Conservation (phyloP, 1,140 invertebrate genomes). For the Palaemon carinicauda region DNA sequence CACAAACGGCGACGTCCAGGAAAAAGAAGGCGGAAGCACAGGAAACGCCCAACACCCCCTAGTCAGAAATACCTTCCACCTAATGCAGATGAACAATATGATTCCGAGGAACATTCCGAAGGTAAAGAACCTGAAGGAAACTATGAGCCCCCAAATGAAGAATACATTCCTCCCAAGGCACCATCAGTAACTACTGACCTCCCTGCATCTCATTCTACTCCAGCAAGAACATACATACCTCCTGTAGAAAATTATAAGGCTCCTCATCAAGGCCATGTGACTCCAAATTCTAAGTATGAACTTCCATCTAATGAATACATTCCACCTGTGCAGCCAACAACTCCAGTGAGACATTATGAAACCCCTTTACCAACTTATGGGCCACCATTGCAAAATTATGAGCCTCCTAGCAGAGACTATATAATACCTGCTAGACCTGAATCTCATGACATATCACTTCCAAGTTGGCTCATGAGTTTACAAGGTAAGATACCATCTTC, state of each 20-base stretch:
- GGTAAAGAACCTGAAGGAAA: background rate
- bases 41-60: background rate
- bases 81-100: background rate
- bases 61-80: background rate
- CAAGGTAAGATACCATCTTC: background rate
- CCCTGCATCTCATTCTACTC: background rate
- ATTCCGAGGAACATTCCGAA: background rate
- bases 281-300: background rate
- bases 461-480: conserved; percentile 23
- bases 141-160: background rate
- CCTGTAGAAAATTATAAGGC: background rate
- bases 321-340: background rate
- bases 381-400: background rate
- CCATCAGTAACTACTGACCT: background rate
- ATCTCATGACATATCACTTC: background rate
- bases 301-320: conserved; percentile 16
- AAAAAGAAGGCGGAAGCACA: background rate
- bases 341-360: too few relatives aligned
- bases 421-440: background rate
- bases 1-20: background rate
- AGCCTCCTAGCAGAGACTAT: background rate
- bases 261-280: background rate
- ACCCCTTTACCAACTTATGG: background rate
- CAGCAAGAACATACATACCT: background rate
- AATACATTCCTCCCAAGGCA: conserved; percentile 13